Conservation (phyloP, 2,888 invertebrate species). For the Drosophila pegasa region DNA sequence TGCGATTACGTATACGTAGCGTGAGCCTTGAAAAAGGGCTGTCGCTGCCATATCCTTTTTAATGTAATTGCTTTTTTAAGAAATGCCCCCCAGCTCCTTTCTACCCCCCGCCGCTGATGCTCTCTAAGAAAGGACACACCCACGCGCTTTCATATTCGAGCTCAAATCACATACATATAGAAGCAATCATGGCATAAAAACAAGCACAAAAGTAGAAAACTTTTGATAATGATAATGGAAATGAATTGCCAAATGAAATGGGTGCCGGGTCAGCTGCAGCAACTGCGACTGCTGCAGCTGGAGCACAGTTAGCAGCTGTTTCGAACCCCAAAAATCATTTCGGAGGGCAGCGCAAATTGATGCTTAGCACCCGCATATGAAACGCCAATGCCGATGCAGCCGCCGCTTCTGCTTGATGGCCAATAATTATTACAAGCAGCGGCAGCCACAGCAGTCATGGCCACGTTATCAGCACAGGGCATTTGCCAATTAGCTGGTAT, state of each 20-base stretch:
- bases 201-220: slow-evolving; percentile 62
- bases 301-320: slow-evolving; percentile 70
- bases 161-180: slow-evolving; percentile 54
- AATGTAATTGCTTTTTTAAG: slow-evolving; percentile 83
- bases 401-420: slow-evolving; percentile 44
- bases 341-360: slow-evolving; percentile 49
- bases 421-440: slow-evolving; percentile 64
- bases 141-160: slow-evolving; percentile 29
- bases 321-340: slow-evolving; percentile 17
- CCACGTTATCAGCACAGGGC: slow-evolving; percentile 57
- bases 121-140: slow-evolving; percentile 38
- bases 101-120: slow-evolving; percentile 37
- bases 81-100: slow-evolving; percentile 50
- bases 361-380: slow-evolving; percentile 51
- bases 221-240: slow-evolving; percentile 82
- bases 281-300: slow-evolving; percentile 14
- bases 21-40: slow-evolving; percentile 58
- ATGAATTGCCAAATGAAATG: slow-evolving; percentile 68
- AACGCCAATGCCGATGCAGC: slow-evolving; percentile 30
- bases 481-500: slow-evolving; percentile 67
- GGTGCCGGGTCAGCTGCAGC: slow-evolving; percentile 45
- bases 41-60: slow-evolving; percentile 79
- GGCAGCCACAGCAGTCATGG: slow-evolving; percentile 31
- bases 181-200: slow-evolving; percentile 50
- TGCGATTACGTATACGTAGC: slow-evolving; percentile 69